phyloP scores from a whole-genome alignment of 2,113 vertebrate genomes.

The Micronycteris hirsuta region DNA sequence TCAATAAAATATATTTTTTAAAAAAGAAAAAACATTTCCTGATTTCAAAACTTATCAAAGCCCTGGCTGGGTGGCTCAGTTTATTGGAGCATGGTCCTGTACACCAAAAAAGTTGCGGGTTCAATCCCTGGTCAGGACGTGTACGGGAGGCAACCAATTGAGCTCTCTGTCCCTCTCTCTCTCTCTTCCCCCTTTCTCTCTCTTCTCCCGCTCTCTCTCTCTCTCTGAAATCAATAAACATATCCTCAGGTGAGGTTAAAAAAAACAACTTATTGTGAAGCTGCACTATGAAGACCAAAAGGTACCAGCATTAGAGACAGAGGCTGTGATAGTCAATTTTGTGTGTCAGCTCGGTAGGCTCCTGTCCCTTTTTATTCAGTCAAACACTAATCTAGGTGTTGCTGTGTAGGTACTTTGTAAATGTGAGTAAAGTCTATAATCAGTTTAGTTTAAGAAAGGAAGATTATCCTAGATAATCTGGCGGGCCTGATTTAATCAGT shows the following conservation, averaged over 20 bases:
- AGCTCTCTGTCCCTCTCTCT: no score
- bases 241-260: no score
- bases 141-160: no score
- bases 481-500: not conserved
- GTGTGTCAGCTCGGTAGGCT: not conserved
- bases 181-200: no score
- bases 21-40: no score
- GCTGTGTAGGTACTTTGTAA: not conserved
- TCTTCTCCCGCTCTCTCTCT: no score
- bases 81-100: no score
- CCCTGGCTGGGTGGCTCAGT: no score
- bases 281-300: not conserved
- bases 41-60: not conserved
- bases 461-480: slow-evolving; percentile 19
- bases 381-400: not conserved
- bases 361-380: not conserved
- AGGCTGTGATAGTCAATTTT: not conserved
- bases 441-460: slow-evolving; percentile 21
- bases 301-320: not conserved
- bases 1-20: no score
- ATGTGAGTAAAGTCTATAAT: not conserved
- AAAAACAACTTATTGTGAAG: not conserved
- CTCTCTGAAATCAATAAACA: no score
- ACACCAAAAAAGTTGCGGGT: no score
- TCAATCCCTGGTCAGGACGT: no score